Base-by-base conservation (phyloP, 2,888 invertebrate genomes). In the Lasiommata megera region DNA sequence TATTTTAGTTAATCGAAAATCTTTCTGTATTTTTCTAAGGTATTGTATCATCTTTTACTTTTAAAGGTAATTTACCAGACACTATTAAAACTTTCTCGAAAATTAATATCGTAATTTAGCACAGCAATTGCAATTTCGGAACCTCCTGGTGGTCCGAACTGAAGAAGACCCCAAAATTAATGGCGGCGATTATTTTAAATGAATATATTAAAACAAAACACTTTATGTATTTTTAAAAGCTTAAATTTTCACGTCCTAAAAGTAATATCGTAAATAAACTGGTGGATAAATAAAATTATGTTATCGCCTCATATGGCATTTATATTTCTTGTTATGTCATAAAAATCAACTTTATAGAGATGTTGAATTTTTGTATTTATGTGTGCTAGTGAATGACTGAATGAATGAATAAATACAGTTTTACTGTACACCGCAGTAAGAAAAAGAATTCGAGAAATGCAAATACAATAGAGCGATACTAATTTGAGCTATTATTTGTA, bases 61-160 rank as follows among this genome's bases (percentile, higher is more conserved):
- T 28, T 28, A n/a, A 44, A 1, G 7, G 18, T 34, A 17, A 37
- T 12, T 36, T 31, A 48, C 1, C 18, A 23, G 23, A 48, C 5
- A 29, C 29, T 23, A 43, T 56, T 41, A 41, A 56, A 50, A 56
- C 50, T 56, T 56, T 50, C 52, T 29, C 46, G 11, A 2, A 41
- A 56, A 56, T 43, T 53, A 47, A 28, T 28, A 29, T 18, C 40
- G 56, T 29, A 52, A 43, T 53, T 56, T 43, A 14, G 17, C 12
- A 41, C 47, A 34, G 29, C 40, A 38, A 56, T 47, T 18, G 31
- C 23, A 54, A 64, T 68, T 61, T 63, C 59, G 73, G 76, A 79
- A 73, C 76, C 72, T 67, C 67, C 69, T 29, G 53, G 36, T 53
- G 74, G 76, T 56, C 56, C 31, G 51, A 54, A 54, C 47, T 53